Percentiles rank a stretch among this genome's conserved stretches.
phyloP scores from a whole-genome alignment of 2,888 invertebrate species.

The Cyrtodaria siliqua region DNA sequence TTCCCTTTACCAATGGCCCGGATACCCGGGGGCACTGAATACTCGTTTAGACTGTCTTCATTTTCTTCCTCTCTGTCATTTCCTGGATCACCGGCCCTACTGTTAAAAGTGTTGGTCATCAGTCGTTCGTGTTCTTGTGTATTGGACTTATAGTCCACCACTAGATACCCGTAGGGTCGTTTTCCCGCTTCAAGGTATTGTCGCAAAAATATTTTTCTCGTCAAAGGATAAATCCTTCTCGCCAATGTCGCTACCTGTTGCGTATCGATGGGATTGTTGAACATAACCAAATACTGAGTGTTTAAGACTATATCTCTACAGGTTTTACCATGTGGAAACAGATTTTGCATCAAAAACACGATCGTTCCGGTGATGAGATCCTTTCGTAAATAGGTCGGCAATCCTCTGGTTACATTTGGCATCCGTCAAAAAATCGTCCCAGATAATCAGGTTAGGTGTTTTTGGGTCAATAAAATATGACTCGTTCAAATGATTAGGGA shows the following conservation, averaged over 20 bases:
- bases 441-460: constrained; percentile 15
- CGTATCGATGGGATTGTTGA: constrained; percentile 30
- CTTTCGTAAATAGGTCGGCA: constrained; percentile 35
- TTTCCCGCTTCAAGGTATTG: constrained; percentile 7
- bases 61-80: too few relatives aligned
- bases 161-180: constrained; percentile 10
- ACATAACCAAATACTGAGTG: constrained; percentile 25
- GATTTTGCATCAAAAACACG: constrained; percentile 27
- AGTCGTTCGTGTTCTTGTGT: constrained; percentile 19
- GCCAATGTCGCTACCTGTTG: constrained; percentile 23
- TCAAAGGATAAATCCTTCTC: constrained; percentile 19
- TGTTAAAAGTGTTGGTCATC: constrained; percentile 9
- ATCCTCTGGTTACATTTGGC: constrained; percentile 29
- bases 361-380: constrained; percentile 18
- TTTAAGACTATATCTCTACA: constrained; percentile 30
- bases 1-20: too few relatives aligned
- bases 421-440: constrained; percentile 29
- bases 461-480: neutral
- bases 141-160: constrained; percentile 9
- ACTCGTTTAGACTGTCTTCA: too few relatives aligned
- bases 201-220: constrained; percentile 12
- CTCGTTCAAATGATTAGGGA: constrained; percentile 9
- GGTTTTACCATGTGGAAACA: constrained; percentile 36
- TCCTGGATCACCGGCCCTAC: too few relatives aligned
- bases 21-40: too few relatives aligned